Evolutionary conservation across 1,140 invertebrate species (phyloP).

Genomic region (Drosophila littoralis): DNA sequence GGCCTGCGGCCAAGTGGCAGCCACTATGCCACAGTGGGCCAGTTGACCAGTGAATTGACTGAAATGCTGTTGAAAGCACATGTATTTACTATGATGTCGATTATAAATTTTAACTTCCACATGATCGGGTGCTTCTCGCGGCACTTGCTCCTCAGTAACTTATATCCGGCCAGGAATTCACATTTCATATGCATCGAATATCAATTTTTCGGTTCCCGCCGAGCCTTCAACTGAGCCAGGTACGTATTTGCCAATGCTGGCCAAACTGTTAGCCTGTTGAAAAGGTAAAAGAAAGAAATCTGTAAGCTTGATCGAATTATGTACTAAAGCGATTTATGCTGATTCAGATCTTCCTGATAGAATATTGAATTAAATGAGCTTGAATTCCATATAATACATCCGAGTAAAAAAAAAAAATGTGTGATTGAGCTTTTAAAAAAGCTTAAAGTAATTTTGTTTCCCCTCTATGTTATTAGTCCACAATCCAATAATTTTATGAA

Average conservation of each 20-base stretch:
- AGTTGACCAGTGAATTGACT: conserved; percentile 29
- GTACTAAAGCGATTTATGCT: not conserved
- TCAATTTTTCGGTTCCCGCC: conserved; percentile 43
- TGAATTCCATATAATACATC: no score
- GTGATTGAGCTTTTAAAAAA: no score
- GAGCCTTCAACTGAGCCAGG: conserved; percentile 54
- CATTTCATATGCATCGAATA: conserved; percentile 22
- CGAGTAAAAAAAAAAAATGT: no score
- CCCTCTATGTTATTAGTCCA: no score
- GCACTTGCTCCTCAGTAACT: not conserved
- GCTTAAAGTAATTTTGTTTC: no score
- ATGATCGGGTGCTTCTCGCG: not conserved
- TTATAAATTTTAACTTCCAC: conserved; percentile 5
- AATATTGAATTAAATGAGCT: no score
- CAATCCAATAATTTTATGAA: not conserved
- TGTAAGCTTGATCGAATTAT: not conserved
- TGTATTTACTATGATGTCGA: conserved; percentile 1
- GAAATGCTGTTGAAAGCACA: conserved; percentile 1
- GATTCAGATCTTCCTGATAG: not conserved
- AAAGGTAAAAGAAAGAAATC: no score
- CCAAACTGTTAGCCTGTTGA: conserved; percentile 59
- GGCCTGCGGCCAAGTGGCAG: conserved; percentile 63
- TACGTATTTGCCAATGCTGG: conserved; percentile 68
- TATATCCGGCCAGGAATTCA: not conserved
- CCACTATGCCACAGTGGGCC: conserved; percentile 52